Conservation (phyloP, 2,888 invertebrate genomes). For the Erebia palarica region DNA sequence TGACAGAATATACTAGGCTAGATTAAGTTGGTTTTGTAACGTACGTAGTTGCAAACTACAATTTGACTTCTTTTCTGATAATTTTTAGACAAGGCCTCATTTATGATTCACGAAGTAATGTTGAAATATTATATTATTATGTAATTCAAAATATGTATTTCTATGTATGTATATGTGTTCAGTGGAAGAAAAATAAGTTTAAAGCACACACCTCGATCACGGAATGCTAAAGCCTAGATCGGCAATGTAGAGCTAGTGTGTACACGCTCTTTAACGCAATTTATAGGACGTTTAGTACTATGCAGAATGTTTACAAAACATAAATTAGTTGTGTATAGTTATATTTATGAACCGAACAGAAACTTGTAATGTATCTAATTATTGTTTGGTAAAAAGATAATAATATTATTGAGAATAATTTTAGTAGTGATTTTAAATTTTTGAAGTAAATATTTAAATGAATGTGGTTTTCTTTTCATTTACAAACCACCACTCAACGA, state of each 20-base stretch:
- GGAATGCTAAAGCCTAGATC: no score
- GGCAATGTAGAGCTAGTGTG: constrained; percentile 13
- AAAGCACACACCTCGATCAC: no score
- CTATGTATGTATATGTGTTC: neutral
- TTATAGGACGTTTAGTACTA: constrained; percentile 55
- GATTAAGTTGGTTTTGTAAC: constrained; percentile 31
- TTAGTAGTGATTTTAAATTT: constrained; percentile 71
- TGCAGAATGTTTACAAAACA: constrained; percentile 67
- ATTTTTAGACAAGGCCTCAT: no score
- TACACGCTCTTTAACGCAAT: constrained; percentile 24
- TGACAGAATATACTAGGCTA: constrained; percentile 31
- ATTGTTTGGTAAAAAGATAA: constrained; percentile 51
- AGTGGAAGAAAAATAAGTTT: neutral
- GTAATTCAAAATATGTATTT: neutral
- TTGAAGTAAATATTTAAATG: constrained; percentile 64
- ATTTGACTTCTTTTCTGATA: no score
- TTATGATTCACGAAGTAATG: no score
- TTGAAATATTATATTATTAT: no score
- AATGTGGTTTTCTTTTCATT: constrained; percentile 43
- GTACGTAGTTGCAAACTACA: constrained; percentile 15
- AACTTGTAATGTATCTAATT: constrained; percentile 48
- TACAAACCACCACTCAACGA: neutral
- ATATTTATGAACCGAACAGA: constrained; percentile 55
- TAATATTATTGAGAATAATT: constrained; percentile 46
- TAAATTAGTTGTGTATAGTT: constrained; percentile 65